phyloP scores from a whole-genome alignment of 2,113 vertebrate species.

The Naja naja region DNA sequence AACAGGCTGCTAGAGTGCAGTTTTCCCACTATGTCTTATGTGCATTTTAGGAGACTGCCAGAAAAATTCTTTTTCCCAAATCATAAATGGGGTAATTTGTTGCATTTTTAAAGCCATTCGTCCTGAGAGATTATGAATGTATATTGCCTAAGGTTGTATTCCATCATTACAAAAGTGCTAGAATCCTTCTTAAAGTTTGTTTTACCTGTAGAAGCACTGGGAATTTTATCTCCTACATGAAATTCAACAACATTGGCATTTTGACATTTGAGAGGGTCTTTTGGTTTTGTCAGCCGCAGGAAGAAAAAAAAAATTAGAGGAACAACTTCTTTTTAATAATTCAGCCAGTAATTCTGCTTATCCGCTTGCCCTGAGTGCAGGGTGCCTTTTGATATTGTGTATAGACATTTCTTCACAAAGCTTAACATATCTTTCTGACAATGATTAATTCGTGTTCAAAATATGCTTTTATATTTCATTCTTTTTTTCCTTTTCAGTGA shows the following conservation, averaged over 20 bases:
- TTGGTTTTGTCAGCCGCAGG: constrained; percentile 55
- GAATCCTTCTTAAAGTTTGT: constrained; percentile 71
- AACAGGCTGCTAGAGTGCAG: constrained; percentile 28
- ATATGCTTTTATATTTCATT: constrained; percentile 49
- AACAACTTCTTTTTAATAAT: constrained; percentile 67
- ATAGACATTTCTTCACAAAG: constrained; percentile 22
- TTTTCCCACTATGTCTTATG: constrained; percentile 15
- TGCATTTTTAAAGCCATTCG: constrained; percentile 71
- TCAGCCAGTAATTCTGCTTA: constrained; percentile 60
- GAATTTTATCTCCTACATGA: constrained; percentile 70
- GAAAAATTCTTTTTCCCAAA: constrained; percentile 53
- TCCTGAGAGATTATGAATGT: constrained; percentile 73
- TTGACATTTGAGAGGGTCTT: constrained; percentile 70
- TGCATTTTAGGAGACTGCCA: constrained; percentile 47
- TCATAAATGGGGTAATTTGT: constrained; percentile 58
- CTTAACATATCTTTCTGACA: constrained; percentile 40
- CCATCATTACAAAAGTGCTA: constrained; percentile 71
- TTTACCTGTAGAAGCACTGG: constrained; percentile 69
- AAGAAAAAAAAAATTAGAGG: constrained; percentile 71
- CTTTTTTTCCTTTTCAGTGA: neutral
- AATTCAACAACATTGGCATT: constrained; percentile 60
- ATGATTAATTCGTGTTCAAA: constrained; percentile 57
- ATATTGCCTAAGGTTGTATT: constrained; percentile 72
- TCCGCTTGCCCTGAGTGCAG: constrained; percentile 56
- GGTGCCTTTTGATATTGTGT: constrained; percentile 54